phyloP scores from a whole-genome alignment of 2,797 vertebrate genomes.

The Spea hammondii region DNA sequence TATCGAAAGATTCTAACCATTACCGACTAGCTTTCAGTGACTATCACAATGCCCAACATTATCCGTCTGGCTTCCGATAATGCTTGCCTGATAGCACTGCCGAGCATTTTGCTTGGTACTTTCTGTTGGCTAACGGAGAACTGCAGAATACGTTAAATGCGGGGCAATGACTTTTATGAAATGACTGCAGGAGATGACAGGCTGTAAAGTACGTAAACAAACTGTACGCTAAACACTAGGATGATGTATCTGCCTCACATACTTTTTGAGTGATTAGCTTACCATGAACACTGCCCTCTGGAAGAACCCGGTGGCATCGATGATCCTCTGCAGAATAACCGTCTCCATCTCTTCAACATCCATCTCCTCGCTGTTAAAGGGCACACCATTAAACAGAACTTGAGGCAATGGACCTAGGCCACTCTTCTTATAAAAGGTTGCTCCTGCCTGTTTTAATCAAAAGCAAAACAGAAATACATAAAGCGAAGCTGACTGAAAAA shows the following conservation, averaged over 20 bases:
- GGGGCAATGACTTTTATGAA: neutral
- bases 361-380: slow-evolving; percentile 81
- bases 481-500: slow-evolving; percentile 44
- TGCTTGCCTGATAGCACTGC: too few species aligned
- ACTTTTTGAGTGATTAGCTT: slow-evolving; percentile 57
- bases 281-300: slow-evolving; percentile 89
- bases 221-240: slow-evolving; percentile 30
- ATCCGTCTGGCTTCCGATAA: too few species aligned
- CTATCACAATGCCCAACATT: too few species aligned
- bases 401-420: slow-evolving; percentile 85
- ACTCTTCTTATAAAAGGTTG: slow-evolving; percentile 81
- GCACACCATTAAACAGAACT: slow-evolving; percentile 90
- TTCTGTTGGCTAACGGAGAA: neutral
- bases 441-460: slow-evolving; percentile 77
- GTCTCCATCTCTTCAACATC: slow-evolving; percentile 82
- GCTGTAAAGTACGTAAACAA: slow-evolving; percentile 7
- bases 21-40: too few species aligned
- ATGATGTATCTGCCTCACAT: slow-evolving; percentile 18
- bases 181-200: slow-evolving; percentile 21
- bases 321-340: slow-evolving; percentile 82
- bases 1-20: too few species aligned
- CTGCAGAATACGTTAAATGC: slow-evolving; percentile 9
- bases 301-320: slow-evolving; percentile 79
- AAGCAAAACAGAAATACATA: slow-evolving; percentile 61
- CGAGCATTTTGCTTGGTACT: neutral